Evolutionary conservation across 2,113 vertebrate species (phyloP).

Genomic region (Nothocercus julius): DNA sequence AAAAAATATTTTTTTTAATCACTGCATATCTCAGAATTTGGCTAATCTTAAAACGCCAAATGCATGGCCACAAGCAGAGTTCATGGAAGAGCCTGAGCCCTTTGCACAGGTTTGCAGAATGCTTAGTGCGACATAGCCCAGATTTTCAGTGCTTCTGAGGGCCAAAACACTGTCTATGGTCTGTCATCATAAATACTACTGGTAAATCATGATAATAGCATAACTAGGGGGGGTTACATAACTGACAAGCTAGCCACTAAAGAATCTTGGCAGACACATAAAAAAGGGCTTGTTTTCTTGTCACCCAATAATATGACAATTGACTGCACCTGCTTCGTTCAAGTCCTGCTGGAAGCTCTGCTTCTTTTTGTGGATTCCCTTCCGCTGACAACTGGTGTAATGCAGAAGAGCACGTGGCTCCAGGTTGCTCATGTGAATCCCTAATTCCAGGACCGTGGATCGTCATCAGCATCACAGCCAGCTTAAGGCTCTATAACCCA

Average conservation of each 20-base stretch:
- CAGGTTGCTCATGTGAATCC: not conserved
- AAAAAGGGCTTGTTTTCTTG: constrained; percentile 32
- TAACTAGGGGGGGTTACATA: not conserved
- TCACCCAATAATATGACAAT: not conserved
- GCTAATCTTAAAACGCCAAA: not conserved
- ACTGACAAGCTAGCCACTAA: not conserved
- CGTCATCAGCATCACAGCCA: not conserved
- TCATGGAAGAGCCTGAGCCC: not conserved
- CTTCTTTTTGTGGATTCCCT: not conserved
- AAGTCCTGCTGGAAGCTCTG: not conserved
- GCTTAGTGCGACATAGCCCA: not conserved
- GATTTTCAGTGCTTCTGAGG: not conserved
- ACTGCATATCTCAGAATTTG: not conserved
- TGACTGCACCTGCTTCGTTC: not conserved
- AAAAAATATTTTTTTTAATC: not conserved
- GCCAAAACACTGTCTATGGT: not conserved
- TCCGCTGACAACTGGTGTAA: not conserved
- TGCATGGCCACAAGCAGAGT: not conserved
- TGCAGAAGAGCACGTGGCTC: not conserved
- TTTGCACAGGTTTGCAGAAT: not conserved
- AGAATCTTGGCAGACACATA: not conserved
- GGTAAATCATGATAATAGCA: not conserved
- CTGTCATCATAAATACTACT: not conserved
- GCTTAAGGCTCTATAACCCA: not conserved
- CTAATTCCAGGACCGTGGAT: not conserved